These are phyloP conservation scores for Zaprionus lachaisei DNA, from an alignment of 1,140 invertebrate species.

Conservation along the genomic window DNA sequence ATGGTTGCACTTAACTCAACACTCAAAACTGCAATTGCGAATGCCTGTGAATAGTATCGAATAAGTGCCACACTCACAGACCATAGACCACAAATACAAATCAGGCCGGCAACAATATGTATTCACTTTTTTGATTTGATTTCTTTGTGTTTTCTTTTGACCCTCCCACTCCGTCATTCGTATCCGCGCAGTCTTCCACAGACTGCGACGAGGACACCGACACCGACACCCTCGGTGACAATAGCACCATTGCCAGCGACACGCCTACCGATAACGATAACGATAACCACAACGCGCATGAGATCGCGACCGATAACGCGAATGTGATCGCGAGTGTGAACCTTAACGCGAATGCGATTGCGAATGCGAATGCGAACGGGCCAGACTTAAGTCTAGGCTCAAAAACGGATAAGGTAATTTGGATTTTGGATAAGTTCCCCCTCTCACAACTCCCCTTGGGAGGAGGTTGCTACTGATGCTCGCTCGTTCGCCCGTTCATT, in stretches of 20 bases:
- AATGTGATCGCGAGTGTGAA: not conserved
- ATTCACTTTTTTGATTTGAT: slow-evolving; percentile 26
- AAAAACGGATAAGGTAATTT: slow-evolving; percentile 62
- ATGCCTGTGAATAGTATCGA: slow-evolving; percentile 7
- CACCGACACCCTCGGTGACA: slow-evolving; percentile 61
- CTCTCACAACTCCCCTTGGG: not conserved
- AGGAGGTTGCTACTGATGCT: slow-evolving; percentile 12
- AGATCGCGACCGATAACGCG: not conserved
- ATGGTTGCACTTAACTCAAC: slow-evolving; percentile 16
- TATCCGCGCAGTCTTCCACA: slow-evolving; percentile 59
- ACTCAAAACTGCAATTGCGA: slow-evolving; percentile 10
- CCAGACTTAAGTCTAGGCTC: slow-evolving; percentile 37
- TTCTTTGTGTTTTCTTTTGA: slow-evolving; percentile 44
- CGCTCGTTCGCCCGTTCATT: slow-evolving; percentile 35
- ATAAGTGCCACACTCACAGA: slow-evolving; percentile 6
- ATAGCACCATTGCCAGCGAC: slow-evolving; percentile 67
- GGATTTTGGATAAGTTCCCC: slow-evolving; percentile 27
- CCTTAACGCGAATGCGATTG: not conserved
- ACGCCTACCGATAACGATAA: slow-evolving; percentile 64
- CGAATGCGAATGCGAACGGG: slow-evolving; percentile 24
- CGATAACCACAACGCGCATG: slow-evolving; percentile 10
- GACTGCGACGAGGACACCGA: slow-evolving; percentile 64
- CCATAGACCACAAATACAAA: not conserved
- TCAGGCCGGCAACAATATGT: not conserved
- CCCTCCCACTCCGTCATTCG: slow-evolving; percentile 28